A percentile compares a stretch with the other conserved stretches of the same genome.
These are phyloP conservation scores for Ceryle rudis DNA, from an alignment of 2,797 vertebrate genomes.

Conservation along the genomic window DNA sequence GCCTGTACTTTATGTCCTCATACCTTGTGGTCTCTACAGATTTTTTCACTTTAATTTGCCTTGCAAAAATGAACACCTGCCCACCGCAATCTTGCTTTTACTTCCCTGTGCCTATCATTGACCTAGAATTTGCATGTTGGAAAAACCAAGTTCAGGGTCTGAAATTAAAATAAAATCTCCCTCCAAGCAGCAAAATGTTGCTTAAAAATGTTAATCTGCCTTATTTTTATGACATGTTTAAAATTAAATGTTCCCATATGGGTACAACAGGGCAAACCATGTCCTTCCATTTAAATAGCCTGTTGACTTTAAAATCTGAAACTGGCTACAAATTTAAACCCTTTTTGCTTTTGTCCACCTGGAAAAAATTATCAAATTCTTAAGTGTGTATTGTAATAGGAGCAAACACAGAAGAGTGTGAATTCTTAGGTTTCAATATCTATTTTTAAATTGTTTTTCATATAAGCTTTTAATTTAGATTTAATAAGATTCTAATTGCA, in stretches of 20 bases:
- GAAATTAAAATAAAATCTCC: constrained; percentile 43
- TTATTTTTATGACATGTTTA: constrained; percentile 70
- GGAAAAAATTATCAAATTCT: constrained; percentile 67
- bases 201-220: constrained; percentile 59
- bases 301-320: constrained; percentile 74
- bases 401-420: constrained; percentile 48
- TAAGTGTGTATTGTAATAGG: constrained; percentile 48
- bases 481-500: constrained; percentile 68
- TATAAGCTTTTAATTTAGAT: constrained; percentile 67
- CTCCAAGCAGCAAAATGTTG: constrained; percentile 34
- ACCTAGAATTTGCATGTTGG: not conserved
- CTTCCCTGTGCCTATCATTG: not conserved
- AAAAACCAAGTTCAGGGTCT: not conserved
- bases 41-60: not conserved
- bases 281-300: constrained; percentile 58
- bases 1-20: not conserved
- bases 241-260: constrained; percentile 72
- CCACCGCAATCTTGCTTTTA: not conserved
- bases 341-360: constrained; percentile 65
- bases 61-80: not conserved
- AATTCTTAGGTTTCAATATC: constrained; percentile 72
- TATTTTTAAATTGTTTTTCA: constrained; percentile 64
- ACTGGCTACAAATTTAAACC: constrained; percentile 60
- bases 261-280: not conserved
- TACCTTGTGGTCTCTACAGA: not conserved